Conservation (phyloP, 1,140 invertebrate species). For the Linepithema humile region DNA sequence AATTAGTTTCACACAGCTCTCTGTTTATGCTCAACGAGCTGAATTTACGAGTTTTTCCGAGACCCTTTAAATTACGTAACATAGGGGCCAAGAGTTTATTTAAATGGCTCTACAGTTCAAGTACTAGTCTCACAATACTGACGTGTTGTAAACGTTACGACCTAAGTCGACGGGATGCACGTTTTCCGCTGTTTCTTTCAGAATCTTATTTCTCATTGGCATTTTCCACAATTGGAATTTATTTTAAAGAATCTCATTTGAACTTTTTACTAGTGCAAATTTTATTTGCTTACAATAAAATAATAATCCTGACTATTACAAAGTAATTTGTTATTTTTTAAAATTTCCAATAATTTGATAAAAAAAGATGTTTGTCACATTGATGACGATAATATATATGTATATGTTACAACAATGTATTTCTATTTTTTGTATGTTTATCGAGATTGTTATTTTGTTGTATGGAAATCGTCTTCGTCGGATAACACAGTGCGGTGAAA, state of each 20-base stretch:
- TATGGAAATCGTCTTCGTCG: not conserved
- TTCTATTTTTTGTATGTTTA: not conserved
- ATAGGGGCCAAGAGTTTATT: constrained; percentile 14
- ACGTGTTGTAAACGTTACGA: constrained; percentile 51
- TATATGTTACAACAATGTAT: not conserved
- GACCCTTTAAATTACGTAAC: constrained; percentile 37
- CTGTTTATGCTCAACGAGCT: not conserved
- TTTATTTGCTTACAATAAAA: not conserved
- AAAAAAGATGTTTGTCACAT: not conserved
- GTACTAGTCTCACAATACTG: constrained; percentile 17
- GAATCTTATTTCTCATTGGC: not conserved
- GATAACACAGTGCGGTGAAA: not conserved
- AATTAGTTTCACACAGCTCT: not conserved
- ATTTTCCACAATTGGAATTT: constrained; percentile 26
- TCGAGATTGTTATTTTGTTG: not conserved
- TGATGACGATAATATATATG: not conserved
- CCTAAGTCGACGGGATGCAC: not conserved
- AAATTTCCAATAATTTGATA: not conserved
- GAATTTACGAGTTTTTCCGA: constrained; percentile 20
- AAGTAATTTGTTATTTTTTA: not conserved
- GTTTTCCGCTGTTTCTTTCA: not conserved
- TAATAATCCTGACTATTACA: not conserved
- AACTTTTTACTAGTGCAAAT: not conserved
- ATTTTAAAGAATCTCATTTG: constrained; percentile 13
- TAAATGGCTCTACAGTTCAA: constrained; percentile 30